Base-by-base conservation (phyloP, 2,113 vertebrate species). In the Notarius quadriscutis region DNA sequence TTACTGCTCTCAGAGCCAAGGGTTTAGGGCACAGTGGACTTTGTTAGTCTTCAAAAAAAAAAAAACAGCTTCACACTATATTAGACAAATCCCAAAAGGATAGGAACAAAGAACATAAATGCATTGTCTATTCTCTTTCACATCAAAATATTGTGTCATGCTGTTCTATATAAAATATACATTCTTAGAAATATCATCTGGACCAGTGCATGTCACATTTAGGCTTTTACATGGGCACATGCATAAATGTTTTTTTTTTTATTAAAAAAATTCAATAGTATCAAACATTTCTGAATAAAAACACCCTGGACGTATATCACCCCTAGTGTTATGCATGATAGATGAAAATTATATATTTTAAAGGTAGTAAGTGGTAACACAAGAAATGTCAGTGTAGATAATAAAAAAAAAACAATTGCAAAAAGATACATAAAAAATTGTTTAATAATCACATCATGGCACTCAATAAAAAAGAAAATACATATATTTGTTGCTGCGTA, bases 41-140 rank as follows among this genome's bases (percentile, higher is more conserved):
- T 83, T 51, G 20, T 84, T 55, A 55, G 50, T 84, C 63, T 69
- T 65, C n/a, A 48, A n/a, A 65, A 83, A 83, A n/a, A 48, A 27
- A 11, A 51, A 7, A 27, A 27, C 12, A 79, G 51, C 50, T 71
- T 72, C 72, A 81, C 8, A 41, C 30, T 14, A 0, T 62, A 81
- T 48, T 57, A 0, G 20, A 81, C 30, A 62, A 81, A 81, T 62
- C 9, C 7, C 57, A 62, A 81, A 60, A 14, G 57, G 22, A 25
- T 41, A 34, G 53, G n/a, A 80, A 8, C 55, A 80, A 58, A 58
- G 6, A 27, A 6, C 22, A 41, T 69, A 25, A 75, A 51, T 48
- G 10, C 22, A 25, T 6, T 51, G 20, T 75, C 48, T 25, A 1
- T 75, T 51, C 48, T 72, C 20, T 22, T 81, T 22, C 48, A 57